Evolutionary conservation across 2,113 vertebrate genomes (phyloP).

Genomic region (Oenanthe oenanthe): DNA sequence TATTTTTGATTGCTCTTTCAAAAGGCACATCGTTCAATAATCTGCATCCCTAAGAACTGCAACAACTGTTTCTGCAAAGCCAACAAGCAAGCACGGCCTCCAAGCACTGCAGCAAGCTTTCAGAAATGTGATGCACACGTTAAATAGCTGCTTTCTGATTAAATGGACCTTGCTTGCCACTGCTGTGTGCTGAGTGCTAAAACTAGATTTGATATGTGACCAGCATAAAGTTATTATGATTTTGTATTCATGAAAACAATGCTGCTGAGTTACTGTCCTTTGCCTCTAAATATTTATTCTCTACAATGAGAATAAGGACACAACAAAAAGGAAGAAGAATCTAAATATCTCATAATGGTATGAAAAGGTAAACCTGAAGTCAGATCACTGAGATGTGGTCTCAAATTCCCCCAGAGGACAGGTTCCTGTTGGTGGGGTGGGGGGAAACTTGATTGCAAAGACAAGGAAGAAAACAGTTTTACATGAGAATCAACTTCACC

Average conservation of each 20-base stretch:
- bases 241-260: background rate
- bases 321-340: background rate
- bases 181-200: background rate
- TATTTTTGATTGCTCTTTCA: background rate
- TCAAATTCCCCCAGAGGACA: background rate
- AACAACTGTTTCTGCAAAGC: background rate
- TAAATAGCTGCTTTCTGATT: background rate
- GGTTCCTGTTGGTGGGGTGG: accelerated
- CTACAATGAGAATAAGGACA: background rate
- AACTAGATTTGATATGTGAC: background rate
- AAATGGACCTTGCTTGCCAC: background rate
- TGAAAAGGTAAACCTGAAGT: background rate
- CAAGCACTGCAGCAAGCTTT: background rate
- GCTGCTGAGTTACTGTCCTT: background rate
- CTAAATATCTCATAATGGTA: background rate
- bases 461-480: background rate
- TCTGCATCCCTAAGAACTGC: background rate
- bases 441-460: background rate
- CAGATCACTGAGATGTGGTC: background rate
- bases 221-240: background rate
- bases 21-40: background rate
- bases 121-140: background rate
- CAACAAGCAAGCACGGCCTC: background rate
- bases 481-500: background rate
- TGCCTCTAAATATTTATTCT: background rate